Percentiles rank a stretch among this genome's conserved stretches.
These are phyloP conservation scores for Gymnoscelis rufifasciata DNA, from an alignment of 2,888 invertebrate genomes.

Conservation along the genomic window DNA sequence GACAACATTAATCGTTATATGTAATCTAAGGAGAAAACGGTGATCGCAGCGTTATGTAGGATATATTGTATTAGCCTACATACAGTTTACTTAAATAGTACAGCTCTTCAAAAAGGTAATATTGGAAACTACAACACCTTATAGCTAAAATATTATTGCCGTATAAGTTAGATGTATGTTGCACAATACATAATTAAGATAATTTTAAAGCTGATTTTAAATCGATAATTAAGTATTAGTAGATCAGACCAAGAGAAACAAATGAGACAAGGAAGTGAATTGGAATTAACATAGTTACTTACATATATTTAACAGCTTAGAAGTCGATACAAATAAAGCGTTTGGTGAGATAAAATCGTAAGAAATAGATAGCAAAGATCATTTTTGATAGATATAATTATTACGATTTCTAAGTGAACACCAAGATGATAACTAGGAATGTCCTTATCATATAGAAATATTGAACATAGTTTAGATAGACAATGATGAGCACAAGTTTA, in stretches of 20 bases:
- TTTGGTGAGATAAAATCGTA: neutral
- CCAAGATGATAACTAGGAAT: neutral
- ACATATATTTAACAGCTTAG: too few species aligned
- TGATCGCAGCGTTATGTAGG: too few species aligned
- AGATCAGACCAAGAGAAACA: neutral
- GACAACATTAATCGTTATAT: too few species aligned
- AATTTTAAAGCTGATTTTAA: slow-evolving; percentile 3
- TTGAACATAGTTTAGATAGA: neutral
- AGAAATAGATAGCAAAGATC: neutral
- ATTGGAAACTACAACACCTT: slow-evolving; percentile 26
- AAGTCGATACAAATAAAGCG: neutral
- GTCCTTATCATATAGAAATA: neutral
- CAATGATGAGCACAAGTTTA: slow-evolving; percentile 8
- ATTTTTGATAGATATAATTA: neutral
- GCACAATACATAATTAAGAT: slow-evolving; percentile 2
- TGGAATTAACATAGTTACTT: too few species aligned
- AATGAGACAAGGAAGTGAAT: too few species aligned
- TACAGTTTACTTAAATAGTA: slow-evolving; percentile 7
- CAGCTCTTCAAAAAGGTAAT: slow-evolving; percentile 4
- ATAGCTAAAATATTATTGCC: slow-evolving; percentile 50
- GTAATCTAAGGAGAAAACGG: too few species aligned
- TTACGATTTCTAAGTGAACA: neutral
- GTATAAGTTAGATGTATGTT: slow-evolving; percentile 21
- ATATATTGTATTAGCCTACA: neutral
- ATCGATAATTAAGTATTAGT: neutral